Base-by-base conservation (phyloP, 2,113 vertebrate species). In the Condylura cristata region DNA sequence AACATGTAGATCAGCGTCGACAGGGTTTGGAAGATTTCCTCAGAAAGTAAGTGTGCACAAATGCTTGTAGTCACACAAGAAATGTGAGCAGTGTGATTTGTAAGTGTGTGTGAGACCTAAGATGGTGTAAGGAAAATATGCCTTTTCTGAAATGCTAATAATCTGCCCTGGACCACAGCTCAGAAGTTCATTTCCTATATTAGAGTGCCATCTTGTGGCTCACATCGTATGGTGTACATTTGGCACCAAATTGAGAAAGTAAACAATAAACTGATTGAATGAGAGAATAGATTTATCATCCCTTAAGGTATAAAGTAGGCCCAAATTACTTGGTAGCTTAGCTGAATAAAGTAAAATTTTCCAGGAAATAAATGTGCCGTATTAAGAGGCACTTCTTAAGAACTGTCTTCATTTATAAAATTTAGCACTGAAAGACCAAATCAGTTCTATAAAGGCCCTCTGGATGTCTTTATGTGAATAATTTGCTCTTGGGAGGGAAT, bases 11-110 rank as follows among this genome's bases (percentile, higher is more conserved):
- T 71, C 98, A 99, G 83, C 98, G 99, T 44, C 99, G 99, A 68
- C 98, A 98, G 93, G 99, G 99, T 7, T 98, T 99, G 71, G 99
- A 99, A 96, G 98, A 95, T 46, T 99, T 99, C 95, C 97, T 99
- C 90, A 98, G 99, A 97, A 98, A 99, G 99, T 99, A 98, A 99
- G 99, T 98, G 60, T 30, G 24, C 58, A 28, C 75, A 60, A 65
- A 34, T 68, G 5, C 72, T 12, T 8, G 63, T 48, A 28, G 0
- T 61, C 85, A 65, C 66, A 24, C 82, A 72, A 34, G 5, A 68
- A 22, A 2, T 48, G 24, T 1, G 32, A 66, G 14, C 13, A 41
- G 17, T 34, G 44, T 1, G 39, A 37, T 68, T 66, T 48, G 41
- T 26, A 37, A n/a, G 16, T 65, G 26, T 9, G n/a, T 22, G 10